Percentiles rank a stretch among this genome's conserved stretches.
phyloP scores from a whole-genome alignment of 2,888 invertebrate species.

The Apodemia zela region DNA sequence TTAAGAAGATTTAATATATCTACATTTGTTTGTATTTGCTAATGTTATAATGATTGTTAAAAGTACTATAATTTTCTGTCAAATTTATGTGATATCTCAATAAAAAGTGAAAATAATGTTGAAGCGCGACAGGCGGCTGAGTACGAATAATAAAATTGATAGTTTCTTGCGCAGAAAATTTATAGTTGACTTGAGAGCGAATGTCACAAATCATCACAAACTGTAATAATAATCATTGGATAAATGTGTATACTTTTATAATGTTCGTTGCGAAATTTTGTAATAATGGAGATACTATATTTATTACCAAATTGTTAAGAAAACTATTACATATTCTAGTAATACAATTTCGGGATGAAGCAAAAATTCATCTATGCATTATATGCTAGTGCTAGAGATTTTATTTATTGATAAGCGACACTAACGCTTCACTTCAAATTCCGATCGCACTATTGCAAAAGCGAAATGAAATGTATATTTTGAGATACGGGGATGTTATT shows the following conservation, averaged over 20 bases:
- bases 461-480: too few species aligned
- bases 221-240: conserved; percentile 18
- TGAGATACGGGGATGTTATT: too few species aligned
- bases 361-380: too few species aligned
- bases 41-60: background rate
- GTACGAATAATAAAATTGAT: background rate
- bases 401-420: too few species aligned
- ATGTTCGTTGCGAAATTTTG: conserved; percentile 17
- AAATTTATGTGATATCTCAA: conserved; percentile 13
- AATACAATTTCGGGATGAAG: too few species aligned
- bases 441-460: too few species aligned
- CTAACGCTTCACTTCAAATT: too few species aligned
- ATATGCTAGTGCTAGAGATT: too few species aligned
- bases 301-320: conserved; percentile 22
- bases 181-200: background rate
- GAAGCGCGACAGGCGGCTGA: background rate
- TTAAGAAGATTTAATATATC: background rate
- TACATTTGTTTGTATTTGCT: background rate
- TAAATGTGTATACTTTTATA: conserved; percentile 16
- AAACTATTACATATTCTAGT: too few species aligned
- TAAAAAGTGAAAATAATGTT: background rate
- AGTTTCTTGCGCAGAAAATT: background rate
- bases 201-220: conserved; percentile 18
- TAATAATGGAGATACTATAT: conserved; percentile 24
- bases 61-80: conserved; percentile 2